phyloP scores from a whole-genome alignment of 2,113 vertebrate genomes.

The Xyrauchen texanus region DNA sequence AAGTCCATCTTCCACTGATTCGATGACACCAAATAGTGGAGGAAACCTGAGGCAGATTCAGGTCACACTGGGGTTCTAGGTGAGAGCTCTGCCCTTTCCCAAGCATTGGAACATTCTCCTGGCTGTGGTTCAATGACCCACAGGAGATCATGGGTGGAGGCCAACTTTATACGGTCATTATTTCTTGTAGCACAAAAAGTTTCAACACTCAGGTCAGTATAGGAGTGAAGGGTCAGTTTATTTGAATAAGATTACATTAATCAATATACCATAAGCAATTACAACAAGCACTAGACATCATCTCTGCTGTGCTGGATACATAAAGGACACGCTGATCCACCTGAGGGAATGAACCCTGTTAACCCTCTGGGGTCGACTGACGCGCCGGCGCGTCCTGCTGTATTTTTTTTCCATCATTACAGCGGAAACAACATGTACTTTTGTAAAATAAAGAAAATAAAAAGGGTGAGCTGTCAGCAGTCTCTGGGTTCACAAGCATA shows the following conservation, averaged over 20 bases:
- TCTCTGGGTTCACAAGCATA: no score
- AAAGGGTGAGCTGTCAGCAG: no score
- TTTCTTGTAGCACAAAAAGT: constrained; percentile 7
- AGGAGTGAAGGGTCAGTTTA: not conserved
- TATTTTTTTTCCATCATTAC: no score
- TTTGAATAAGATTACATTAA: not conserved
- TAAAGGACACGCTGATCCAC: not conserved
- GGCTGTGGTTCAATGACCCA: constrained; percentile 35
- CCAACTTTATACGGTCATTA: constrained; percentile 6
- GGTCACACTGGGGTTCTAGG: constrained; percentile 3
- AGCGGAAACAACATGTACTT: no score
- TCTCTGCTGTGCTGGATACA: constrained; percentile 17
- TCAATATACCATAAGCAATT: constrained; percentile 9
- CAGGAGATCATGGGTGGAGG: constrained; percentile 31
- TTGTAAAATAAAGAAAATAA: no score
- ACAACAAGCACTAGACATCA: not conserved
- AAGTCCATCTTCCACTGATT: not conserved
- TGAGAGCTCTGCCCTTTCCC: constrained; percentile 20
- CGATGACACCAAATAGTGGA: not conserved
- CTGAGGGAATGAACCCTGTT: not conserved
- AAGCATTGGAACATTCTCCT: constrained; percentile 35
- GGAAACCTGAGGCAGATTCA: constrained; percentile 8
- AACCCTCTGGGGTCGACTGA: no score
- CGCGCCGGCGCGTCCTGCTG: no score
- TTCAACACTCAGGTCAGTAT: not conserved